Evolutionary conservation across 2,113 vertebrate species (phyloP), one percentile per base, ranked within the genome.

Genomic region (Steatornis caripensis): DNA sequence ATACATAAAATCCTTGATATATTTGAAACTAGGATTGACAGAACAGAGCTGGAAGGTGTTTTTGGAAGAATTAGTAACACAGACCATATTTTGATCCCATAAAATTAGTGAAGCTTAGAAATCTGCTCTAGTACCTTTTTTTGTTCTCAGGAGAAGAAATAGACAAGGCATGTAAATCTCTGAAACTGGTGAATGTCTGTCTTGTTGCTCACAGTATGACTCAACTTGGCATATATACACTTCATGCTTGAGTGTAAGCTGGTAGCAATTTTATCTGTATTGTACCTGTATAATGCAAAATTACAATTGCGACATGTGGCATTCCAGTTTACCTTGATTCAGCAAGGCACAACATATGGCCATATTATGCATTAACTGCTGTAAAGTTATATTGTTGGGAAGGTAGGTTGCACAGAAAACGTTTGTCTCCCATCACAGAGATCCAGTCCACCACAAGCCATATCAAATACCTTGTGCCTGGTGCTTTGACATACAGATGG

Each of bases 391-490:
- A 77, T 53, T 53, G 32, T 32, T 87, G 61, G 80, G 54, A 95
- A 95, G 79, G 27, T 84, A 71, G 9, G 49, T 29, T 80, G 29
- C 45, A 51, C 71, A 43, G 87, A 65, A 95, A 94, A 96, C 39
- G 6, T 85, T 75, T 66, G 13, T 64, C 32, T 90, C 36, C 65
- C 76, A 49, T 87, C 74, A 43, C 39, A 90, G 36, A 68, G 54
- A 90, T 95, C 72, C 68, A 76, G 87, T 84, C 57, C 92, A 85
- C 65, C 66, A 82, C 36, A 89, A 95, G 69, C 69, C 84, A 64
- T 87, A 94, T 58, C 16, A 83, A 71, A 75, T 53, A 72, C 37
- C 34, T 75, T 53, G 55, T 46, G 71, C 27, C 39, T 96, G 81
- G 91, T 83, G 34, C 54, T 82, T 90, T 96, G 89, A 91, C 85